Evolutionary conservation across 2,113 vertebrate species (phyloP), one percentile per base, ranked within the genome.

Genomic region (Hipposideros armiger): DNA sequence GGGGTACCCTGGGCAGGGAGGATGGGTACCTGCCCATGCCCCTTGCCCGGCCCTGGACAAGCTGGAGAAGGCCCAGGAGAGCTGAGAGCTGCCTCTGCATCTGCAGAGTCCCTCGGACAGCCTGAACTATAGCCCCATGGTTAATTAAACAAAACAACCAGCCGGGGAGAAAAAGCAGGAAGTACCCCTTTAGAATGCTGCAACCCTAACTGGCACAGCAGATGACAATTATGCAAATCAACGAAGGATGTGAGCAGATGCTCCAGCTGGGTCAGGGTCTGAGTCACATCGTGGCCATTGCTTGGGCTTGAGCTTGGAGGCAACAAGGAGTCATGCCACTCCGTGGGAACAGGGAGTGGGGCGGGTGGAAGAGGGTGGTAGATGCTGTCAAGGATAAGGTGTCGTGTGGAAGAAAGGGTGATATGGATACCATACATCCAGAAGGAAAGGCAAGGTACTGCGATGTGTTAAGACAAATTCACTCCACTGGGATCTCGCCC

Each of bases 231-330:
- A 5, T 17, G 19, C 66, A 76, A 54, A 32, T 72, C 66, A 87
- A 7, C n/a, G 19, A 4, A n/a, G 11, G 11, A 19, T 22, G 17
- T 16, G 32, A 92, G 64, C 13, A 50, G 36, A 14, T 36, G 8
- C 32, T 82, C 8, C 69, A 26, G 40, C 7, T 78, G 69, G 30
- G 50, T 14, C 32, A 70, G 32, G 2, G 19, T 66, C 47, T 47
- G 2, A 0, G 11, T 20, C 56, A 30, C 32, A 17, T 36, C 17
- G 11, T 83, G 32, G 36, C 40, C 32, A 0, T 1, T 54, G 40
- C 24, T 67, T 64, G 70, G n/a, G 28, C 13, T 67, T 89, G 70
- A 85, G 42, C 77, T 45, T 4, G 24, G 26, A 84, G 36, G 26
- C 9, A 15, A 70, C 19, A 45, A 92, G 72, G 47, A 73, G 36